A percentile compares a stretch with the other conserved stretches of the same genome.
These are phyloP conservation scores for Elysia chlorotica DNA, from an alignment of 1,140 invertebrate genomes.

Conservation along the genomic window DNA sequence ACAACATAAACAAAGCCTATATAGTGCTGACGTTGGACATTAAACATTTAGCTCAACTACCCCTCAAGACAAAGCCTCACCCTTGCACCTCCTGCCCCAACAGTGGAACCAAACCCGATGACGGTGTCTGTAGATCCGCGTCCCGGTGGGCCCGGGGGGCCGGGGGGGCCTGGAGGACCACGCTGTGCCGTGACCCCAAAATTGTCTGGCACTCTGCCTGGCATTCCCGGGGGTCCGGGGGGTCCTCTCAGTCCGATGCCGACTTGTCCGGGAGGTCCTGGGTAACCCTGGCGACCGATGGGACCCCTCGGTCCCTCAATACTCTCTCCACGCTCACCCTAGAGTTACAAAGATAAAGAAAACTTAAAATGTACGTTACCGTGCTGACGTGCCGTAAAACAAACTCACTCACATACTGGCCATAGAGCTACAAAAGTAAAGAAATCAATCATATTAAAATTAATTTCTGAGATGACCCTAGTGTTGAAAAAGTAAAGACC, in stretches of 20 bases:
- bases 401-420: background rate
- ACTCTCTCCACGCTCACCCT: background rate
- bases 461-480: background rate
- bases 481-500: background rate
- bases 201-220: background rate
- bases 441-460: background rate
- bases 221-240: background rate
- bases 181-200: background rate
- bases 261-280: background rate
- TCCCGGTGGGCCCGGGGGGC: background rate
- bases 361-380: background rate
- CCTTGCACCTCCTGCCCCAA: constrained; percentile 5
- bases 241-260: background rate
- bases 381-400: background rate
- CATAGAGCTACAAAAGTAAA: background rate
- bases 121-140: background rate
- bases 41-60: too few species aligned
- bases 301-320: constrained; percentile 1
- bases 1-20: too few species aligned
- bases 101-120: constrained; percentile 2
- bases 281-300: background rate
- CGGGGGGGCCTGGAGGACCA: background rate
- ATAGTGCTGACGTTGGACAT: too few species aligned
- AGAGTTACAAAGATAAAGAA: background rate
- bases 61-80: too few species aligned